Evolutionary conservation across 2,113 vertebrate species (phyloP).

Genomic region (Chunga burmeisteri): DNA sequence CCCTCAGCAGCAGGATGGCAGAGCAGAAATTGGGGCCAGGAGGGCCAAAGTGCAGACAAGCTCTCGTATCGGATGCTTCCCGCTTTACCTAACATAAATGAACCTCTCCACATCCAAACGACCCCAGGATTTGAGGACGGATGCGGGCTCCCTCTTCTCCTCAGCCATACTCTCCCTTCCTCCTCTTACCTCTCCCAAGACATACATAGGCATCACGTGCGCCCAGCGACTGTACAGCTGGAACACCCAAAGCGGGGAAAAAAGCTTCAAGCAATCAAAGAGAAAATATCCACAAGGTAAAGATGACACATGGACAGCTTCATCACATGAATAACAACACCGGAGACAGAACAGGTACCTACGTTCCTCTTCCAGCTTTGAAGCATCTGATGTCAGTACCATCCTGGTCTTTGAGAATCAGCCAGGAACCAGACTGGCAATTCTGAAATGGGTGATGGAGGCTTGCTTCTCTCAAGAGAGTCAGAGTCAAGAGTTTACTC

Average conservation of each 20-base stretch:
- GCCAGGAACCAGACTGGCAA: neutral
- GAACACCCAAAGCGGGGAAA: neutral
- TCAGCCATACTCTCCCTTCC: neutral
- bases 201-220: accelerated
- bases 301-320: neutral
- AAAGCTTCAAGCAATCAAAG: neutral
- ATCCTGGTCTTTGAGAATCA: neutral
- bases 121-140: neutral
- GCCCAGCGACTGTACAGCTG: neutral
- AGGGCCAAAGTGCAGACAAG: neutral
- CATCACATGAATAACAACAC: neutral
- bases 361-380: neutral
- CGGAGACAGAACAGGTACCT: neutral
- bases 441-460: neutral
- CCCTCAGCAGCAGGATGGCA: neutral
- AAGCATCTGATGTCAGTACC: neutral
- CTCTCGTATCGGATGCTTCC: neutral
- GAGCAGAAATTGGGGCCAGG: neutral
- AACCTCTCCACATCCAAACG: accelerated
- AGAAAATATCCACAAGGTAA: neutral
- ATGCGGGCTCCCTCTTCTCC: neutral
- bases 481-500: neutral
- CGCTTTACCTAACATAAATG: neutral
- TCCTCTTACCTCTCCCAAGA: neutral
- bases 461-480: neutral